These are phyloP conservation scores for Ischnus inquisitorius DNA, from an alignment of 2,888 invertebrate genomes.

Conservation along the genomic window DNA sequence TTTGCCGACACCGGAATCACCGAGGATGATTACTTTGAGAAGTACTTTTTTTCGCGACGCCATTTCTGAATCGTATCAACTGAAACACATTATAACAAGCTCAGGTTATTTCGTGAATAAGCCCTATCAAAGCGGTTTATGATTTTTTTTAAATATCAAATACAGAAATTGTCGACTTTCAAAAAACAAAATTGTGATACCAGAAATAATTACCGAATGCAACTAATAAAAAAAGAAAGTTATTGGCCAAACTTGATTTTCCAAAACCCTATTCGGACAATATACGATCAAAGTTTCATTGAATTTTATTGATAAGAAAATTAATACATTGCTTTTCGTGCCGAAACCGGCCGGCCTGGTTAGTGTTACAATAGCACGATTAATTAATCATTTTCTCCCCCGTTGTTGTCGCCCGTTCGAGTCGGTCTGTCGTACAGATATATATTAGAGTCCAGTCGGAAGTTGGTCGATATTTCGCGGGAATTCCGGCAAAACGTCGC, in stretches of 20 bases:
- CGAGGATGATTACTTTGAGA: conserved; percentile 98
- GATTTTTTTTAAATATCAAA: neutral
- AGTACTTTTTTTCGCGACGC: conserved; percentile 98
- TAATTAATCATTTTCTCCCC: neutral
- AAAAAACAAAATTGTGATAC: neutral
- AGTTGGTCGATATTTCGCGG: neutral
- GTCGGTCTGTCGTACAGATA: neutral
- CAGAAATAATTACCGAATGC: neutral
- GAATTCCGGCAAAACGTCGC: neutral
- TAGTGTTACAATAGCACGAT: neutral
- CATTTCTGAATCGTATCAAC: conserved; percentile 87
- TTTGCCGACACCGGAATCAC: conserved; percentile 99
- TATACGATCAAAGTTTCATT: neutral
- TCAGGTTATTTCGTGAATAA: neutral
- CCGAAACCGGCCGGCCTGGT: neutral
- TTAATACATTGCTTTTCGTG: neutral
- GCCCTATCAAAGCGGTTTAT: neutral
- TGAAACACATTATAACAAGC: conserved; percentile 45
- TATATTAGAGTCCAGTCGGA: neutral
- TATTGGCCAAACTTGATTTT: neutral
- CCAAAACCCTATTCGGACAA: neutral
- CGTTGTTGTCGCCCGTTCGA: neutral
- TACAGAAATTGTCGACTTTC: neutral
- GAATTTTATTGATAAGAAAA: neutral
- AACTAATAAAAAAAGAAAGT: neutral